phyloP scores from a whole-genome alignment of 2,797 vertebrate species.

The Helicolenus hilgendorfi region DNA sequence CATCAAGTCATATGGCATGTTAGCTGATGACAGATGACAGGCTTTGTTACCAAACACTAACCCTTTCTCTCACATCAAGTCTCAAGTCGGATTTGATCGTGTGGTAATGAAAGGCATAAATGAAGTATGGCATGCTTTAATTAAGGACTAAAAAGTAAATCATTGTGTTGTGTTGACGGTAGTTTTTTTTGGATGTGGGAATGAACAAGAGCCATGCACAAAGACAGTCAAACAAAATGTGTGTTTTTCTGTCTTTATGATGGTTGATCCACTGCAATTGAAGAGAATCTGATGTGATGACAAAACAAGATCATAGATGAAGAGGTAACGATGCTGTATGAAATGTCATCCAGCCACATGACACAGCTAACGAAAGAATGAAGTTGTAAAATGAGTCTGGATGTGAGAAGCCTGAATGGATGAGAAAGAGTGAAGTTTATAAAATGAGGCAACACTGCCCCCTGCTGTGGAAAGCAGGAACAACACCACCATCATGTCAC shows the following conservation, averaged over 20 bases:
- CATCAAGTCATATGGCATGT: neutral
- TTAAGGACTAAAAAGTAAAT: neutral
- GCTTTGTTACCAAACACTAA: neutral
- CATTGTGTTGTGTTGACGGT: neutral
- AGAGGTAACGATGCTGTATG: neutral
- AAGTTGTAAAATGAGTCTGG: neutral
- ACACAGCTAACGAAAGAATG: neutral
- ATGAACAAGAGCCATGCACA: neutral
- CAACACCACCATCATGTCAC: neutral
- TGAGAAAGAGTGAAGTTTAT: neutral
- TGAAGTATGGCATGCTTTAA: neutral
- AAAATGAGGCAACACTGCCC: constrained; percentile 48
- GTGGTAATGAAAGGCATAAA: neutral
- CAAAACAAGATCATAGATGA: neutral
- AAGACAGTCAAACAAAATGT: neutral
- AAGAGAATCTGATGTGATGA: neutral
- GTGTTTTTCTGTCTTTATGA: neutral
- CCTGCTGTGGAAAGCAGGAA: constrained; percentile 43
- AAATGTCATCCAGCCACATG: neutral
- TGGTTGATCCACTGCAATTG: neutral
- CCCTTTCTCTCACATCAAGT: neutral
- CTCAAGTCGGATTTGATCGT: neutral
- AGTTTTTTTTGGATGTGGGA: neutral
- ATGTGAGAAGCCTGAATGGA: neutral
- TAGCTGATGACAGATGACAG: neutral